Conservation (phyloP, 2,797 vertebrate species). For the Chloroceryle amazona region DNA sequence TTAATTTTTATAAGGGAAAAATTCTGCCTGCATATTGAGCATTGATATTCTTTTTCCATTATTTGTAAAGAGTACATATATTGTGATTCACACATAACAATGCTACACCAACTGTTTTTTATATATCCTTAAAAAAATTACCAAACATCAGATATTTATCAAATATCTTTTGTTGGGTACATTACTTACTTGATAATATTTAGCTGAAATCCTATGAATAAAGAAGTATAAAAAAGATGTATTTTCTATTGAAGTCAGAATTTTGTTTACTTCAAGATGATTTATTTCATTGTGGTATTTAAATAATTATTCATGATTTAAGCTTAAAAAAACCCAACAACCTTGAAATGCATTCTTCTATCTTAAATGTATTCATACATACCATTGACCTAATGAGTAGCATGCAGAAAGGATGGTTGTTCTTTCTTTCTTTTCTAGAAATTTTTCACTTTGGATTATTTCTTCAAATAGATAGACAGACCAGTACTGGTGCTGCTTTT, state of each 20-base stretch:
- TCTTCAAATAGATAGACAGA: background rate
- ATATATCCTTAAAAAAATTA: background rate
- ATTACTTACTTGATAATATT: background rate
- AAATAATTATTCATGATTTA: background rate
- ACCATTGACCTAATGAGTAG: background rate
- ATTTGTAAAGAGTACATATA: background rate
- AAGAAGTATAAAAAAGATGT: background rate
- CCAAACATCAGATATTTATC: background rate
- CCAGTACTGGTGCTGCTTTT: background rate
- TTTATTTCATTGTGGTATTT: background rate
- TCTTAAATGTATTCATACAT: background rate
- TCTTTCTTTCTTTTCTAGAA: background rate
- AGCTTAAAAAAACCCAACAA: background rate
- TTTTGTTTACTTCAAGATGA: background rate
- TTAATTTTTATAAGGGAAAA: background rate
- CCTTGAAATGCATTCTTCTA: background rate
- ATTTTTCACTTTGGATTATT: background rate
- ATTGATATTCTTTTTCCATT: background rate
- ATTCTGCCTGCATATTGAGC: background rate
- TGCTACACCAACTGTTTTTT: background rate
- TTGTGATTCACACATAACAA: background rate
- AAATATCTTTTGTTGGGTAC: background rate
- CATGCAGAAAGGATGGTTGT: background rate
- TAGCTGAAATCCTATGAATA: background rate
- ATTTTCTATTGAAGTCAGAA: background rate